phyloP scores from a whole-genome alignment of 2,888 invertebrate species.

The Tipula helvola region DNA sequence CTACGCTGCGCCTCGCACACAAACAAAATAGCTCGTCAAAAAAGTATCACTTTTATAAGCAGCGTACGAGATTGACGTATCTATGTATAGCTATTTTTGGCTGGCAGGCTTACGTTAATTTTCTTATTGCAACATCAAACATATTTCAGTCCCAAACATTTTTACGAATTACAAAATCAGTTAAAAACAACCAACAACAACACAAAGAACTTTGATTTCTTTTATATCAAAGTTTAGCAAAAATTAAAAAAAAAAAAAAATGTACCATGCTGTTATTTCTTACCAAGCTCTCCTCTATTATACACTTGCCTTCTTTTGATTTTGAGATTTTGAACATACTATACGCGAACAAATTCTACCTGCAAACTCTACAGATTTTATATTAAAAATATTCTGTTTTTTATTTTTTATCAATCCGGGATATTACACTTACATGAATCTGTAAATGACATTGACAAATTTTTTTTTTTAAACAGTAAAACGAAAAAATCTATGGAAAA shows the following conservation, averaged over 20 bases:
- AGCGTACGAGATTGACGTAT: no score
- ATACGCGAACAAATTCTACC: background rate
- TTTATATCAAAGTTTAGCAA: background rate
- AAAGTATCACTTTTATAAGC: no score
- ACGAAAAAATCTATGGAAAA: background rate
- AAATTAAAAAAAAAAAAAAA: background rate
- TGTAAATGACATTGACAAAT: background rate
- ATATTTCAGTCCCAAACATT: background rate
- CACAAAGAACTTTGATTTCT: background rate
- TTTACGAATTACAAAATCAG: background rate
- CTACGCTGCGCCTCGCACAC: no score
- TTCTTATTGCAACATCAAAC: background rate
- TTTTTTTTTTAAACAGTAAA: background rate
- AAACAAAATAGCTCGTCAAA: no score
- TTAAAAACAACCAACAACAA: background rate
- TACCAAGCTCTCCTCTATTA: background rate
- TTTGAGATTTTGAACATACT: background rate
- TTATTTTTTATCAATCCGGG: background rate
- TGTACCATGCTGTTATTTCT: background rate
- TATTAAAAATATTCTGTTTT: background rate
- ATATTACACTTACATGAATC: constrained; percentile 4
- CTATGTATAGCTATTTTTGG: no score
- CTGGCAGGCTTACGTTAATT: background rate
- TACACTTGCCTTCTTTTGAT: background rate
- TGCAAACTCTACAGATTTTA: background rate